Conservation (phyloP, 2,113 vertebrate species). For the Zosterops hypoxanthus region DNA sequence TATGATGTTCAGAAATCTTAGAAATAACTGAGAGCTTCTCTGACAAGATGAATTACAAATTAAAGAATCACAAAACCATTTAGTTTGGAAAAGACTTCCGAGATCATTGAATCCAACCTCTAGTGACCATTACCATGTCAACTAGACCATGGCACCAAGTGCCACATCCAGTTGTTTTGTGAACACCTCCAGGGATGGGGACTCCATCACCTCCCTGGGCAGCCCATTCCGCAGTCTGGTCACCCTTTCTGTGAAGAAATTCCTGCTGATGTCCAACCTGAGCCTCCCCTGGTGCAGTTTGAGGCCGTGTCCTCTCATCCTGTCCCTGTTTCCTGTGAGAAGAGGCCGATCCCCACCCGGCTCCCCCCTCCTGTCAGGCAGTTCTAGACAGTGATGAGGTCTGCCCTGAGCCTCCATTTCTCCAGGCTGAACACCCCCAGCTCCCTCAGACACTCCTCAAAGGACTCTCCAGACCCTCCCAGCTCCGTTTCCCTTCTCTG, state of each 20-base stretch:
- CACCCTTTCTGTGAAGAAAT: background rate
- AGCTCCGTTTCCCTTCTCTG: accelerated
- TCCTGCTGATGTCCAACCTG: background rate
- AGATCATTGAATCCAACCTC: background rate
- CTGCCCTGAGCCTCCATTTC: background rate
- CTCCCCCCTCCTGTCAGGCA: background rate
- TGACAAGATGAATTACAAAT: background rate
- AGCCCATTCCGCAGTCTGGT: background rate
- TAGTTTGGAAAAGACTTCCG: background rate
- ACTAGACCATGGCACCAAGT: background rate
- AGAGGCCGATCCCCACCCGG: background rate
- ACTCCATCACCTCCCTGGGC: background rate
- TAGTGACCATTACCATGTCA: background rate
- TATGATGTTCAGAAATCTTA: background rate
- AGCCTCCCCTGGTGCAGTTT: accelerated
- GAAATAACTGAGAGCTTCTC: background rate
- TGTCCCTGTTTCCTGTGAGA: background rate
- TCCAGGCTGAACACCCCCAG: background rate
- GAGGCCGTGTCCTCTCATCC: background rate
- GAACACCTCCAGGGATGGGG: background rate
- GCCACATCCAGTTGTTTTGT: background rate
- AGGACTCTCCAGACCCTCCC: background rate
- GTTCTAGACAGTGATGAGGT: background rate
- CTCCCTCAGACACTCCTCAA: background rate
- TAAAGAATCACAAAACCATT: background rate